These are phyloP conservation scores for Ptychobarbus kaznakovi DNA, from an alignment of 2,797 vertebrate species.

Conservation along the genomic window DNA sequence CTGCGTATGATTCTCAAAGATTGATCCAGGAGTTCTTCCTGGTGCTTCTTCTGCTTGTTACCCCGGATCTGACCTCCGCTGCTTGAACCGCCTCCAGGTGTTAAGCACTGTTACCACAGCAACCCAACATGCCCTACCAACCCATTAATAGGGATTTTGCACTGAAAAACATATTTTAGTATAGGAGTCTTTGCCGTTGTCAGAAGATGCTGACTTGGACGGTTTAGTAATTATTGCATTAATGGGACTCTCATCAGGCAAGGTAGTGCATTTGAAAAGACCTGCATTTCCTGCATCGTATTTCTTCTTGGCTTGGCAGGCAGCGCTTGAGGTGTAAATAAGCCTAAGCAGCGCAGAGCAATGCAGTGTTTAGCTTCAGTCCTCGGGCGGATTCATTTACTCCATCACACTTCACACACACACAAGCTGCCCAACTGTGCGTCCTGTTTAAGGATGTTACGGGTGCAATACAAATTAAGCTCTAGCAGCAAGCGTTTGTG, in stretches of 20 bases:
- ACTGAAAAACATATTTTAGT: not conserved
- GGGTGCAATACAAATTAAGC: not conserved
- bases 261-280: not conserved
- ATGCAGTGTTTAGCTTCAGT: not conserved
- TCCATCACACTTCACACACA: not conserved
- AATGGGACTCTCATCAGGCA: not conserved
- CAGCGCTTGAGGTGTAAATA: constrained; percentile 23
- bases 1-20: not conserved
- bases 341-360: not conserved
- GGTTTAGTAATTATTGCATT: constrained; percentile 19
- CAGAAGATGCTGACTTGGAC: constrained; percentile 4
- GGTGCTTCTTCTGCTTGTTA: not conserved
- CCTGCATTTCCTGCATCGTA: not conserved
- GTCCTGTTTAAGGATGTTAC: not conserved
- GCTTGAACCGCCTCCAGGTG: constrained; percentile 9
- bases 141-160: not conserved
- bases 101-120: constrained; percentile 17
- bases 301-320: constrained; percentile 21
- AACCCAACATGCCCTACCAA: not conserved
- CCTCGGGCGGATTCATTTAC: not conserved
- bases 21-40: not conserved
- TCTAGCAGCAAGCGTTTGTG: not conserved
- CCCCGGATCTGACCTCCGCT: not conserved
- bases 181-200: not conserved
- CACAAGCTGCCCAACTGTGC: not conserved